Evolutionary conservation across 1,140 invertebrate genomes (phyloP).

Genomic region (Panagrolaimus sp.): DNA sequence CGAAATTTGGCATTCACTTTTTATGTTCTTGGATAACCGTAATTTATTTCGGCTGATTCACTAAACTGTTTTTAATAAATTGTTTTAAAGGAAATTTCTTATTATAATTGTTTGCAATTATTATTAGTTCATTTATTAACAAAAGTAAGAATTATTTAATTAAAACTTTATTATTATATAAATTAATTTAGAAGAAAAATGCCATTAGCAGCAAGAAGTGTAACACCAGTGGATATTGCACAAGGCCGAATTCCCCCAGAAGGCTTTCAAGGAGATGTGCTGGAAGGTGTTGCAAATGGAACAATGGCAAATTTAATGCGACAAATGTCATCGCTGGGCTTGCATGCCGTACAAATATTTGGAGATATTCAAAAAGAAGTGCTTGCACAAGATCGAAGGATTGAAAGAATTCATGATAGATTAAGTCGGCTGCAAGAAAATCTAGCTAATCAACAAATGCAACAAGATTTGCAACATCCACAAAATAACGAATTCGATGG

Average conservation of each 20-base stretch:
- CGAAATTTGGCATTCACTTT: too few relatives aligned
- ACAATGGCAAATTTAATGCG: constrained; percentile 85
- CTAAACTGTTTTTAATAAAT: too few relatives aligned
- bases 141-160: too few relatives aligned
- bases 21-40: too few relatives aligned
- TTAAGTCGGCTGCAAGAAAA: constrained; percentile 86
- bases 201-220: not conserved
- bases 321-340: constrained; percentile 77
- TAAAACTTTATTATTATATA: too few relatives aligned
- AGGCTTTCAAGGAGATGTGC: constrained; percentile 71
- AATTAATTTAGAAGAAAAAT: not conserved
- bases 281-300: constrained; percentile 92
- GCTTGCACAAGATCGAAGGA: constrained; percentile 72
- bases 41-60: too few relatives aligned
- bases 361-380: constrained; percentile 82
- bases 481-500: constrained; percentile 67
- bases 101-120: too few relatives aligned
- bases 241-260: not conserved
- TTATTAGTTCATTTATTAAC: too few relatives aligned
- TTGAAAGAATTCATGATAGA: constrained; percentile 77
- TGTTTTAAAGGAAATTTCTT: too few relatives aligned
- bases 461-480: constrained; percentile 64
- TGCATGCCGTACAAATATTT: constrained; percentile 93
- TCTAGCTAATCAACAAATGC: constrained; percentile 84
- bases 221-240: not conserved